These are phyloP conservation scores for Malurus elegans DNA, from an alignment of 2,113 vertebrate genomes.

Conservation along the genomic window DNA sequence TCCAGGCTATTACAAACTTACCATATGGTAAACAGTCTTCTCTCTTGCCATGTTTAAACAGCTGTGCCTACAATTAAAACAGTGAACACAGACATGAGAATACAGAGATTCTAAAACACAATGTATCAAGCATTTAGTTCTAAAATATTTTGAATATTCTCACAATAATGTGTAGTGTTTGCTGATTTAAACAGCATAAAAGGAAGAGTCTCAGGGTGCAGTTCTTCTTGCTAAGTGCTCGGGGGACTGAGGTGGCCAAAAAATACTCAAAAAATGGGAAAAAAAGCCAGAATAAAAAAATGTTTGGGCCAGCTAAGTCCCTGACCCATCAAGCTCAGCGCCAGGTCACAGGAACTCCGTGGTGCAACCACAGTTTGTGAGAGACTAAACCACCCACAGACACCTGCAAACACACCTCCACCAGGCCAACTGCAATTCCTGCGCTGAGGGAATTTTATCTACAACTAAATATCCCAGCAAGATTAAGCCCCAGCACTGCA, in stretches of 20 bases:
- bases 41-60: constrained; percentile 95
- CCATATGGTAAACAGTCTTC: constrained; percentile 92
- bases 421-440: neutral
- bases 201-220: neutral
- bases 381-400: neutral
- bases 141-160: neutral
- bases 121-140: neutral
- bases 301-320: neutral
- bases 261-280: neutral
- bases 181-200: neutral
- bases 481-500: neutral
- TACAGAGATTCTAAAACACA: neutral
- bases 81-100: neutral
- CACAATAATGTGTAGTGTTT: neutral
- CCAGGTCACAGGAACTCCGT: neutral
- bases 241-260: neutral
- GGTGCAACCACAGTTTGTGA: neutral
- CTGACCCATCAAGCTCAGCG: neutral
- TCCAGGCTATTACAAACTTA: constrained; percentile 59
- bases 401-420: neutral
- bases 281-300: too few species aligned
- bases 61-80: constrained; percentile 79
- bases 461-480: neutral
- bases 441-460: neutral
- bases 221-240: neutral